These are phyloP conservation scores for Lacanobia wlatinum DNA, from an alignment of 2,888 invertebrate genomes.

Conservation along the genomic window DNA sequence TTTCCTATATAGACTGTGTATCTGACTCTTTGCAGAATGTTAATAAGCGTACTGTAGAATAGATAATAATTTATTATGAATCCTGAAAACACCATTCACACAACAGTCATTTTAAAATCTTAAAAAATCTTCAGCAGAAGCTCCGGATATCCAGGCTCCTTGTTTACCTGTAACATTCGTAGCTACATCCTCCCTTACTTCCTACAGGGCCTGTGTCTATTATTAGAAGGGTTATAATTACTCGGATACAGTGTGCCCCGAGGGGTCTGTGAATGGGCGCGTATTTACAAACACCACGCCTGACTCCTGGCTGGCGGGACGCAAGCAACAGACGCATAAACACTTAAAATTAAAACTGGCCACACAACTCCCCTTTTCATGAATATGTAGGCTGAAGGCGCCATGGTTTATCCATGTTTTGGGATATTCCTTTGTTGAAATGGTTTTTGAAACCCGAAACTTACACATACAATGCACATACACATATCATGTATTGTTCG, in stretches of 20 bases:
- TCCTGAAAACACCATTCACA: neutral
- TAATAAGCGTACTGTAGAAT: neutral
- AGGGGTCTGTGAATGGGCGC: slow-evolving; percentile 77
- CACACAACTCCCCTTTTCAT: slow-evolving; percentile 65
- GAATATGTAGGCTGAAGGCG: slow-evolving; percentile 43
- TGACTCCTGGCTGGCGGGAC: slow-evolving; percentile 69
- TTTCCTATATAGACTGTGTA: neutral
- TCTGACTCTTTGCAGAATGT: neutral
- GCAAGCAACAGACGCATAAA: slow-evolving; percentile 73
- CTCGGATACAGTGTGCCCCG: slow-evolving; percentile 54
- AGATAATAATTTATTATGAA: neutral
- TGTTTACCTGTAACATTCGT: slow-evolving; percentile 56
- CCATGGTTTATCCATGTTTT: slow-evolving; percentile 35
- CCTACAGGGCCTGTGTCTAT: slow-evolving; percentile 61
- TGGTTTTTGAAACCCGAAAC: neutral
- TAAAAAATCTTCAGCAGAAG: neutral
- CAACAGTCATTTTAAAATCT: neutral
- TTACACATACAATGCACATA: too few species aligned
- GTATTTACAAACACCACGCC: slow-evolving; percentile 89
- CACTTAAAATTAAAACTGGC: slow-evolving; percentile 83
- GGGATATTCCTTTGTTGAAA: slow-evolving; percentile 53
- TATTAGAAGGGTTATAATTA: slow-evolving; percentile 68
- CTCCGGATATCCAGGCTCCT: slow-evolving; percentile 33
- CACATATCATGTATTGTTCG: too few species aligned
- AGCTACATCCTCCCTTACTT: slow-evolving; percentile 61